Evolutionary conservation across 2,797 vertebrate species (phyloP).

Genomic region (Erithacus rubecula): DNA sequence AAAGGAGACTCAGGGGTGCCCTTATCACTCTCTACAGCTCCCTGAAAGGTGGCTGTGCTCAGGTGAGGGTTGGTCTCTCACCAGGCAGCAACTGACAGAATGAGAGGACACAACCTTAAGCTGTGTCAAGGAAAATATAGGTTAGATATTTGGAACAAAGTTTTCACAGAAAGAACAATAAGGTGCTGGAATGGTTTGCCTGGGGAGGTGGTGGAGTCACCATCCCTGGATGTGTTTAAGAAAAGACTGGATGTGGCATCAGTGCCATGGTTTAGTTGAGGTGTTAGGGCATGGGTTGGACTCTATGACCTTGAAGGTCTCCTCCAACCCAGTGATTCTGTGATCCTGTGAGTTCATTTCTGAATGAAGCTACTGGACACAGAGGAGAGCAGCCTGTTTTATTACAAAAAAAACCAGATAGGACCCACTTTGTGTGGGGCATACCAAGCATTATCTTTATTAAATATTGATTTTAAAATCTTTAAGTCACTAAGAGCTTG

Average conservation of each 20-base stretch:
- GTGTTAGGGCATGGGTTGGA: background rate
- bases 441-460: constrained; percentile 68
- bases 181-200: no score
- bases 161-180: background rate
- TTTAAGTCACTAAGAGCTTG: constrained; percentile 54
- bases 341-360: background rate
- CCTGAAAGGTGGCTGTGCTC: fast-evolving
- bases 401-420: constrained; percentile 30
- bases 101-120: background rate
- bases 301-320: fast-evolving
- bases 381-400: background rate
- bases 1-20: background rate
- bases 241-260: background rate
- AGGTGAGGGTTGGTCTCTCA: no score
- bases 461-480: constrained; percentile 74
- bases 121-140: fast-evolving
- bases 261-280: background rate
- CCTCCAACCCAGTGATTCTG: background rate
- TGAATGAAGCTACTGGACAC: background rate
- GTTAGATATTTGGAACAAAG: no score
- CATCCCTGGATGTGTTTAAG: background rate
- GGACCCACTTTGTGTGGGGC: background rate
- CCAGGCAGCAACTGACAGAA: background rate
- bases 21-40: background rate
- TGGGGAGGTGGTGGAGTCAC: background rate